Percentiles rank a stretch among this genome's conserved stretches.
Evolutionary conservation across 2,888 invertebrate species (phyloP).

Genomic region (Leucoptera coffeella): DNA sequence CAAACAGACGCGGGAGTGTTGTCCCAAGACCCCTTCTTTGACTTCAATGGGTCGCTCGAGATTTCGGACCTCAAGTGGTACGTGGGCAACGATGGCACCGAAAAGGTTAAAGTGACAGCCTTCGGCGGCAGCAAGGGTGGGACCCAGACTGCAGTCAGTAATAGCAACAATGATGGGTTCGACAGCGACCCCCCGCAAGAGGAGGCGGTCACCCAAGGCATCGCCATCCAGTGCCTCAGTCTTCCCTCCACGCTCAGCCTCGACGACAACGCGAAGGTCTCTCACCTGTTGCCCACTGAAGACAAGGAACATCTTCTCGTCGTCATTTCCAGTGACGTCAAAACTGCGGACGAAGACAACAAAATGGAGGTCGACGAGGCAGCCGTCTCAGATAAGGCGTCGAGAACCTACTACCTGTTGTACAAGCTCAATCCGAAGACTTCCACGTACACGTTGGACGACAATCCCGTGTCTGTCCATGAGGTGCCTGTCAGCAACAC

Average conservation of each 20-base stretch:
- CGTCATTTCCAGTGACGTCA: conserved; percentile 28
- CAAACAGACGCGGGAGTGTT: conserved; percentile 29
- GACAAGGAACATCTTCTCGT: conserved; percentile 65
- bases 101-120: conserved; percentile 28
- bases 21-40: conserved; percentile 31
- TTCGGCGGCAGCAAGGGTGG: conserved; percentile 27
- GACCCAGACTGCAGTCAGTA: conserved; percentile 26
- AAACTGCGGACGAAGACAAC: conserved; percentile 26
- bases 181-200: conserved; percentile 38
- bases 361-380: conserved; percentile 41
- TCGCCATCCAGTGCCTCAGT: conserved; percentile 53
- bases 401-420: conserved; percentile 29
- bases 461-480: conserved; percentile 55
- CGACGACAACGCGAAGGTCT: conserved; percentile 45
- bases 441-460: conserved; percentile 34
- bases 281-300: conserved; percentile 61
- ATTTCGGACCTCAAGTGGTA: conserved; percentile 43
- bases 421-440: conserved; percentile 31
- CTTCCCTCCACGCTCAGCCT: conserved; percentile 44
- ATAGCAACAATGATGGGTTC: conserved; percentile 41
- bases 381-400: conserved; percentile 11
- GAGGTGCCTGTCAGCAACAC: conserved; percentile 60
- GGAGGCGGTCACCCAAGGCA: conserved; percentile 31
- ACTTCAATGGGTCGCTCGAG: conserved; percentile 40
- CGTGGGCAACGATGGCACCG: conserved; percentile 30